Evolutionary conservation across 2,113 vertebrate genomes (phyloP), one percentile per base, ranked within the genome.

Genomic region (Megatriorchis doriae): DNA sequence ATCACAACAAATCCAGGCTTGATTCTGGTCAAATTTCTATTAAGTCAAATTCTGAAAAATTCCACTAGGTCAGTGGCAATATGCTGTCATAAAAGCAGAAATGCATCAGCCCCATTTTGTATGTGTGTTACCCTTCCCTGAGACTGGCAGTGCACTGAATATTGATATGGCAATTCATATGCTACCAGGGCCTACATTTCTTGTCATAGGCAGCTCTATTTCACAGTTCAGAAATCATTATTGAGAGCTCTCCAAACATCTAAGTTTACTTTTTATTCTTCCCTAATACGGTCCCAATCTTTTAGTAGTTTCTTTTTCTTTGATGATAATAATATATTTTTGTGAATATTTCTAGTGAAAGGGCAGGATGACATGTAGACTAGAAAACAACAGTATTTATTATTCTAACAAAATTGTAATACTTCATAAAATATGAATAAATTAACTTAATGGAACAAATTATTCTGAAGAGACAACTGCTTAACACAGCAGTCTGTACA

Each of bases 211-310:
- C 25, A 86, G 40, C 25, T 79, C 55, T 71, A 47, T 66, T 71
- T 40, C 62, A 71, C 50, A 61, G 50, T 10, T 56, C 45, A 80
- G 45, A 86, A 94, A 29, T 20, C 59, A 52, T 16, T 75, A 71
- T 3, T 73, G 13, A 81, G n/a, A 48, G 16, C 36, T 63, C 63
- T 68, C 16, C 55, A 59, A 62, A 84, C 22, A 62, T 16, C 47
- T 38, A 55, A 8, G 15, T 79, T 74, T 62, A 19, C 43, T 59
- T 53, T 22, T 81, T 36, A 32, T 67, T 67, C 23, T 53, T 70
- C 15, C 25, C n/a, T 47, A 47, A 42, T 0, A 0, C 29, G 17
- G 29, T 36, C 42, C 26, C 15, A 42, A 9, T 34, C n/a, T 42
- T 48, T 52, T 15, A 22, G 11, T 20, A 47, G 5, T 67, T 62